These are phyloP conservation scores for Capra hircus DNA, from an alignment of 2,113 vertebrate species.

Conservation along the genomic window DNA sequence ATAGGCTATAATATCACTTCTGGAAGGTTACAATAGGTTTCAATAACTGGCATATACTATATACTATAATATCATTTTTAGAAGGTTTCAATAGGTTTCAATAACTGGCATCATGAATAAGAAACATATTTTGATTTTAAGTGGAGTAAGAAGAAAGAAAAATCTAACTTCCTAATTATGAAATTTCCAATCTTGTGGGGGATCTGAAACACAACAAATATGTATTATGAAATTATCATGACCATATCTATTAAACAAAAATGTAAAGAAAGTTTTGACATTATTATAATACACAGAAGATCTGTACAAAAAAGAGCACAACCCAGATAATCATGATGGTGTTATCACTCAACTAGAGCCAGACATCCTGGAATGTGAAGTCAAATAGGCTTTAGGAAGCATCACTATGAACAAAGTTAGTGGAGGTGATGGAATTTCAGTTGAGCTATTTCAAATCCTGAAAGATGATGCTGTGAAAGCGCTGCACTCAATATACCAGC, in stretches of 20 bases:
- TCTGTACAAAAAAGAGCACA: too few species aligned
- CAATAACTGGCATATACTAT: neutral
- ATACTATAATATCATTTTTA: neutral
- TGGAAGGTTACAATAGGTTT: neutral
- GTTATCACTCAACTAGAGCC: too few species aligned
- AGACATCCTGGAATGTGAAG: too few species aligned
- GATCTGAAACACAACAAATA: slow-evolving; percentile 5
- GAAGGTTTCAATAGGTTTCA: neutral
- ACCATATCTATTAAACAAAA: neutral
- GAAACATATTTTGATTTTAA: neutral
- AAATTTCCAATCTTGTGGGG: neutral
- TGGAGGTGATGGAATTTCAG: too few species aligned
- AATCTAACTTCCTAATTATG: neutral
- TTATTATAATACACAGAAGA: neutral
- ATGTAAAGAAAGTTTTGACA: neutral
- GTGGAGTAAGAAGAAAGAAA: neutral
- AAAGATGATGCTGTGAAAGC: too few species aligned
- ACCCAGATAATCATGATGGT: too few species aligned
- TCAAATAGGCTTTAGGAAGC: too few species aligned
- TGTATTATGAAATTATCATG: neutral
- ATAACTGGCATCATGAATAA: neutral
- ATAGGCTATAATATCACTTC: neutral
- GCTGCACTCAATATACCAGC: too few species aligned
- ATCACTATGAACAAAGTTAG: too few species aligned
- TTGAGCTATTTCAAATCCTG: too few species aligned